Base-by-base conservation (phyloP, 2,888 invertebrate genomes). In the Cepaea hortensis region DNA sequence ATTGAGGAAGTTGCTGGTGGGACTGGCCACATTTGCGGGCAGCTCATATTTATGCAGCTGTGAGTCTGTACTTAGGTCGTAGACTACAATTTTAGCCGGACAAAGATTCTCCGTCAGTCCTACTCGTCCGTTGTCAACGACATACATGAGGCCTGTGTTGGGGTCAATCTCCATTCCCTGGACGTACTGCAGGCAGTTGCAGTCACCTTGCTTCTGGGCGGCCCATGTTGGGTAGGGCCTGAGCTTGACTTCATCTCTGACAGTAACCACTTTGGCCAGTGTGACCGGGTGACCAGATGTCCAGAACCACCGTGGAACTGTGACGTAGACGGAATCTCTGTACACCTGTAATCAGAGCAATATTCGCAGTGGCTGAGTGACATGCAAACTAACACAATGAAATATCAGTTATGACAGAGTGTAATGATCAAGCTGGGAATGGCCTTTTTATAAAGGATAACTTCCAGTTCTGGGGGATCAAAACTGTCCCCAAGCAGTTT, bases 161-260 rank as follows among this genome's bases (percentile, higher is more conserved):
- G 92, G 92, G 83, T 92, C 92, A 20, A 93, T 89, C 85, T 92
- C 91, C 89, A 93, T 91, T 72, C 91, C 91, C 83, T 91, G 91
- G 3, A 91, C 91, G 81, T 90, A 91, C 83, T 93, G 93, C 23
- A 93, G 88, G 0, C 90, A 91, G 23, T 87, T 85, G 81, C 92
- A 93, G 80, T 91, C 88, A 0, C 91, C 92, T 61, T 91, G 83
- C 15, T 83, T 87, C 84, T 92, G 92, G 89, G 89, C 89, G 3
- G 84, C 85, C 92, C 92, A 92, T 65, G 86, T 89, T 2, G 92
- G 92, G 68, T 90, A 92, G 0, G 92, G 91, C 70, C 89, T 88
- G 1, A 92, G 89, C 23, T 89, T 55, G 23, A 79, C 46, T 48
- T 87, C 62, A 2, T 87, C 88, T 9, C 62, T 79, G 62, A 85